Base-by-base conservation (phyloP, 2,113 vertebrate genomes). In the Isichthys henryi region DNA sequence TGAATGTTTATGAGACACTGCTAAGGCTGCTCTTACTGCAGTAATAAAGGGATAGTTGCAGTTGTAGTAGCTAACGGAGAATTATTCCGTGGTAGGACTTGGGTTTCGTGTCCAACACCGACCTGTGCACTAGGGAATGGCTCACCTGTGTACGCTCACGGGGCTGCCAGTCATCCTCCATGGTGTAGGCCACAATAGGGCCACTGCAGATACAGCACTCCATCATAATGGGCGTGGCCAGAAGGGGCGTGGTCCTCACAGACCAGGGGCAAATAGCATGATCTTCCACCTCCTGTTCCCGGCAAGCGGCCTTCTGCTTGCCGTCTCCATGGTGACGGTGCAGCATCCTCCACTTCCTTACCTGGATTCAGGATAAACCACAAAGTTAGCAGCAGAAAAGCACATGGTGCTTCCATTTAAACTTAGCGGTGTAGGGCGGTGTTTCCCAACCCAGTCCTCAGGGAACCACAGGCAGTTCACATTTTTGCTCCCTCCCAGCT, bases 151-250 rank as follows among this genome's bases (percentile, higher is more conserved):
- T 95, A 90, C 96, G 95, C 77, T 96, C 95, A 0, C 95, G 95
- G 84, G 95, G 95, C 91, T 96, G 95, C 96, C 96, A 96, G 66
- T 93, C 93, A 6, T 96, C 96, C 88, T 96, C 95, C 88, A 94
- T 90, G 90, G 92, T 48, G 23, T 96, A 96, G 93, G 94, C 95
- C 92, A 96, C 93, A 91, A 95, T 95, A 46, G 95, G 95, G 1
- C 95, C 95, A 1, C 94, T 96, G 93, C 95, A 96, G 91, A 96
- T 90, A 89, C 95, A 95, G 93, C 96, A 96, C 93, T 96, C 95
- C 93, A 96, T 91, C 93, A 96, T 94, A 85, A 96, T 91, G 0
- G 95, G 95, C 88, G 92, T 94, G 90, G 92, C 94, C 91, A 95
- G 89, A 19, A 94, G 90, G 46, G 94, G 93, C 0, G 95, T 93